These are phyloP conservation scores for Mallotus villosus DNA, from an alignment of 2,797 vertebrate genomes.

Conservation along the genomic window DNA sequence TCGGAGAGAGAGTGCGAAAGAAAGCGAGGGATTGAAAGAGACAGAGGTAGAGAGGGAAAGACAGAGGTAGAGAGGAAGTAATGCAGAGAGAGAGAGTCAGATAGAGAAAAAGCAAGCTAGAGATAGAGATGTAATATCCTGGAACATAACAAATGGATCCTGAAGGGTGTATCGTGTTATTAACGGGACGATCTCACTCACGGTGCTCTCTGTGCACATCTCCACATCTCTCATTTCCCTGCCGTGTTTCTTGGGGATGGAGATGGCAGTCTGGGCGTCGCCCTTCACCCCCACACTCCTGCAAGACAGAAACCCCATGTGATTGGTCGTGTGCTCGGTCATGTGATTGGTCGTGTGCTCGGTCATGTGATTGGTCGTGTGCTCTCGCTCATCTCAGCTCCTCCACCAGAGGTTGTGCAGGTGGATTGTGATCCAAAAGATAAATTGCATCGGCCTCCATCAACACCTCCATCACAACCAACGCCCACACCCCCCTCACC, in stretches of 20 bases:
- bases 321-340: slow-evolving; percentile 74
- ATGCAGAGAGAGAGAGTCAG: slow-evolving; percentile 2
- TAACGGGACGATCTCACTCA: slow-evolving; percentile 65
- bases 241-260: slow-evolving; percentile 76
- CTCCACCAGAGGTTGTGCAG: slow-evolving; percentile 60
- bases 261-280: slow-evolving; percentile 72
- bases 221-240: slow-evolving; percentile 79
- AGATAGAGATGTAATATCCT: slow-evolving; percentile 21
- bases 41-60: slow-evolving; percentile 1
- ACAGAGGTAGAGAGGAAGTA: slow-evolving; percentile 2
- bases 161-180: slow-evolving; percentile 15
- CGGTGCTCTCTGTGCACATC: slow-evolving; percentile 77
- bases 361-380: slow-evolving; percentile 79
- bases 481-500: neutral
- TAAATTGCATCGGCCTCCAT: slow-evolving; percentile 76
- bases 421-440: slow-evolving; percentile 79
- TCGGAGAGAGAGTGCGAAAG: slow-evolving; percentile 16
- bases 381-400: slow-evolving; percentile 24
- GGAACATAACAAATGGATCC: neutral
- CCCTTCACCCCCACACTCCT: slow-evolving; percentile 82
- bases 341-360: too few species aligned
- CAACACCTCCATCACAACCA: slow-evolving; percentile 49
- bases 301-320: slow-evolving; percentile 75
- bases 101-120: neutral
- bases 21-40: slow-evolving; percentile 37